Conservation (phyloP, 2,888 invertebrate genomes). For the Autographa gamma region DNA sequence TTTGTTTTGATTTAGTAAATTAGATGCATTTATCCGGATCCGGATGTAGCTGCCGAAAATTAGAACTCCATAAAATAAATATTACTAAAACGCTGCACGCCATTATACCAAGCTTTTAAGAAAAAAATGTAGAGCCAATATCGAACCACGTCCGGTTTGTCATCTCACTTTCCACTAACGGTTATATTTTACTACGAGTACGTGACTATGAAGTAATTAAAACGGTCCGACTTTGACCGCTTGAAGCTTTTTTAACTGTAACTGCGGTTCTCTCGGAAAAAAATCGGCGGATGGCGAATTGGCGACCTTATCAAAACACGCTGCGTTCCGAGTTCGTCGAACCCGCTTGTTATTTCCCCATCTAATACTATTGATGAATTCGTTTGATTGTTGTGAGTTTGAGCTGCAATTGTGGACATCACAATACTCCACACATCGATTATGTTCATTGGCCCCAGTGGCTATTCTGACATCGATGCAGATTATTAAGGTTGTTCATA, state of each 20-base stretch:
- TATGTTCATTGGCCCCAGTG: slow-evolving; percentile 59
- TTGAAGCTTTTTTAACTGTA: slow-evolving; percentile 81
- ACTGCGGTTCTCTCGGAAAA: slow-evolving; percentile 74
- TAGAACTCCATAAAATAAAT: slow-evolving; percentile 1
- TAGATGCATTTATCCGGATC: slow-evolving; percentile 14
- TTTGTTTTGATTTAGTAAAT: slow-evolving; percentile 60
- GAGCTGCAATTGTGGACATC: slow-evolving; percentile 55
- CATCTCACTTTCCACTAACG: slow-evolving; percentile 85
- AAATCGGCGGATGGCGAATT: slow-evolving; percentile 77
- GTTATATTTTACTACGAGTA: slow-evolving; percentile 81
- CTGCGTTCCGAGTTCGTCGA: slow-evolving; percentile 71
- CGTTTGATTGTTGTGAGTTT: slow-evolving; percentile 51
- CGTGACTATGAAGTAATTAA: slow-evolving; percentile 86
- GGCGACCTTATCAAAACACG: slow-evolving; percentile 84
- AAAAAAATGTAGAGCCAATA: slow-evolving; percentile 61
- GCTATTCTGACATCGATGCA: slow-evolving; percentile 45
- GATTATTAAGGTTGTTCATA: slow-evolving; percentile 51
- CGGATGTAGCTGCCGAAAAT: background rate
- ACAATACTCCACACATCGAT: slow-evolving; percentile 60
- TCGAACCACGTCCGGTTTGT: slow-evolving; percentile 68
- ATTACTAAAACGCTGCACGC: slow-evolving; percentile 17
- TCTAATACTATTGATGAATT: slow-evolving; percentile 57
- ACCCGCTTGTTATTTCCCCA: slow-evolving; percentile 66
- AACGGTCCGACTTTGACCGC: slow-evolving; percentile 80
- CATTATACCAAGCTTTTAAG: slow-evolving; percentile 20